These are phyloP conservation scores for Campoplex nolae DNA, from an alignment of 2,888 invertebrate genomes.

Conservation along the genomic window DNA sequence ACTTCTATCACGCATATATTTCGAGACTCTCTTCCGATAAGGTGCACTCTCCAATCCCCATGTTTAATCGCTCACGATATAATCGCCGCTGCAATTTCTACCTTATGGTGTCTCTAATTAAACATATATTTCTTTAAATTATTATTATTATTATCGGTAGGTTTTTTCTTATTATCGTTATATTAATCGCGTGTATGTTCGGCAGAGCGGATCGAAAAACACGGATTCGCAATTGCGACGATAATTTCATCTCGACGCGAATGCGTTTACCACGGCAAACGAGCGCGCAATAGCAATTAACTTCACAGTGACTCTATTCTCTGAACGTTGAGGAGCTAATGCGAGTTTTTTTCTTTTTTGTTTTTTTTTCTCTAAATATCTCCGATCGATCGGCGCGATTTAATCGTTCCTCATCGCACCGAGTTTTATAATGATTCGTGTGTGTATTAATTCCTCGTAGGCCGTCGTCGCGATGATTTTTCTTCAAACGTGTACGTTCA, in stretches of 20 bases:
- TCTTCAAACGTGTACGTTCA: not conserved
- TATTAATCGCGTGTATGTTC: not conserved
- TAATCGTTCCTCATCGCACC: slow-evolving; percentile 27
- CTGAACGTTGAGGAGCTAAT: slow-evolving; percentile 17
- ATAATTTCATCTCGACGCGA: slow-evolving; percentile 58
- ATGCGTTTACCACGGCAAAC: slow-evolving; percentile 35
- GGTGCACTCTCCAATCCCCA: not conserved
- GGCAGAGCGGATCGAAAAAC: slow-evolving; percentile 15
- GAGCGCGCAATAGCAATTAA: slow-evolving; percentile 59
- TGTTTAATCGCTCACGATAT: slow-evolving; percentile 28
- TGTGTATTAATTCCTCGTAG: slow-evolving; percentile 20
- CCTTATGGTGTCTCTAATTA: slow-evolving; percentile 8
- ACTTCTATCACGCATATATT: not conserved
- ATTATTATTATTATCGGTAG: not conserved
- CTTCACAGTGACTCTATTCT: slow-evolving; percentile 62
- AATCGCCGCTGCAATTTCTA: slow-evolving; percentile 27
- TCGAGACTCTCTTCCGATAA: not conserved
- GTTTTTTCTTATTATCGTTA: not conserved
- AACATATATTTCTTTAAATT: not conserved
- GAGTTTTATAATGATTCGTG: slow-evolving; percentile 46
- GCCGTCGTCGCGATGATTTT: slow-evolving; percentile 11
- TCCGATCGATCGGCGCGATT: slow-evolving; percentile 30
- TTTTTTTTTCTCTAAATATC: slow-evolving; percentile 11
- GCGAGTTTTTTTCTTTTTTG: slow-evolving; percentile 34
- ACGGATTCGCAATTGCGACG: slow-evolving; percentile 58